Evolutionary conservation across 2,797 vertebrate species (phyloP), one percentile per base, ranked within the genome.

Genomic region (Crocodylus rhombifer): DNA sequence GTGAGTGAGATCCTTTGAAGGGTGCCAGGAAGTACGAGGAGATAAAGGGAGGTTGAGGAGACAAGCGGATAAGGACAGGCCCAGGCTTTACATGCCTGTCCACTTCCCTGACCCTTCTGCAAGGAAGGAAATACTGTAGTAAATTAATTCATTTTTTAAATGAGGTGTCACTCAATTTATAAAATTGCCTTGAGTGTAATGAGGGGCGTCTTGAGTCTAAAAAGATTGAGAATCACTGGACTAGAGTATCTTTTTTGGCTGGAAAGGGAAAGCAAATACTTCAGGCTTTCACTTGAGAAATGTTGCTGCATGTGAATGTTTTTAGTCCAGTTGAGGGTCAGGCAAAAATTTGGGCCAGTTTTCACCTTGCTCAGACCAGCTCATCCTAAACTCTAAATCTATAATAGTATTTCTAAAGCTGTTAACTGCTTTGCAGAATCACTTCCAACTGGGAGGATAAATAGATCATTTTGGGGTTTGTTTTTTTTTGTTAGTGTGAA

Each of bases 351-450:
- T 82, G 42, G 71, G 64, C 64, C 58, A 33, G 4, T 62, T 83
- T 87, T 81, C 65, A 42, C 73, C 5, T 75, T 94, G 92, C 36
- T 85, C 65, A 26, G 57, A 28, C 33, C 55, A 63, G 6, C 84
- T 89, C 55, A 60, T 69, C 78, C 57, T 25, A 78, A 75, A 74
- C 69, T 96, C 25, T 55, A 61, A 81, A 61, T 63, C 42, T 14
- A 26, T 83, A 64, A 71, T 89, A 91, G 86, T 92, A 62, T 56
- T 89, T 77, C 65, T 82, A 33, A 84, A 90, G 55, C 25, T 82
- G 36, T 87, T 89, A 90, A 82, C 86, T 92, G 28, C 30, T 92
- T 91, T 86, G 74, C n/a, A 75, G 76, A 82, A 90, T 87, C 21
- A 79, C 20, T 90, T 95, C 67, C 33, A 87, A 13, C 26, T 88